Evolutionary conservation across 2,888 invertebrate species (phyloP).

Genomic region (Drosophila longiperda): DNA sequence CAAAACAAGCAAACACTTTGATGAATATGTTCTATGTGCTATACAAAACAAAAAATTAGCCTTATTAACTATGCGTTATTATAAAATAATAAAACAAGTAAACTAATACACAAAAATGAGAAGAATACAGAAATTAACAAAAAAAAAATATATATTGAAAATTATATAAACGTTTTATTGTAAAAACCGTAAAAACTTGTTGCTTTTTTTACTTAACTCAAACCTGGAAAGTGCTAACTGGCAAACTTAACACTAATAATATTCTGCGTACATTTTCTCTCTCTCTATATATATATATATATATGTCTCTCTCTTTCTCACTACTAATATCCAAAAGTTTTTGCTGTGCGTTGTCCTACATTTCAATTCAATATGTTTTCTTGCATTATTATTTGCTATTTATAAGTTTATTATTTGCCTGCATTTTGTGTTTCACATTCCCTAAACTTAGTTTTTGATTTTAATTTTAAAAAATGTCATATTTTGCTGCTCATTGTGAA

Average conservation of each 20-base stretch:
- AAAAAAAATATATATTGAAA: constrained; percentile 62
- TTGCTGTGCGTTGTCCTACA: constrained; percentile 66
- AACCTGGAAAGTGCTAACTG: constrained; percentile 68
- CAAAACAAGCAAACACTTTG: constrained; percentile 52
- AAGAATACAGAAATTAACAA: constrained; percentile 49
- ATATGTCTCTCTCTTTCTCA: constrained; percentile 41
- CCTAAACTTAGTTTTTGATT: constrained; percentile 5
- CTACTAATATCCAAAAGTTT: constrained; percentile 48
- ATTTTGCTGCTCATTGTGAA: constrained; percentile 22
- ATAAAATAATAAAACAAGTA: constrained; percentile 43
- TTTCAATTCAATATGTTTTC: constrained; percentile 13
- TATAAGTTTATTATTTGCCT: constrained; percentile 18
- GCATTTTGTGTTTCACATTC: neutral
- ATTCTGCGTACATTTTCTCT: constrained; percentile 53
- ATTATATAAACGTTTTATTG: constrained; percentile 82
- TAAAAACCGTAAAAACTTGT: constrained; percentile 79
- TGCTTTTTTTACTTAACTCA: constrained; percentile 74
- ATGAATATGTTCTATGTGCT: constrained; percentile 59
- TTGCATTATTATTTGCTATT: constrained; percentile 31
- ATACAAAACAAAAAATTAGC: constrained; percentile 53
- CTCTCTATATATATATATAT: constrained; percentile 42
- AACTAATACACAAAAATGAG: constrained; percentile 42
- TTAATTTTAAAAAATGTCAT: neutral
- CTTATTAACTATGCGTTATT: constrained; percentile 61
- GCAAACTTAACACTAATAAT: constrained; percentile 58